Base-by-base conservation (phyloP, 2,888 invertebrate species). In the Eucera pruinosa region DNA sequence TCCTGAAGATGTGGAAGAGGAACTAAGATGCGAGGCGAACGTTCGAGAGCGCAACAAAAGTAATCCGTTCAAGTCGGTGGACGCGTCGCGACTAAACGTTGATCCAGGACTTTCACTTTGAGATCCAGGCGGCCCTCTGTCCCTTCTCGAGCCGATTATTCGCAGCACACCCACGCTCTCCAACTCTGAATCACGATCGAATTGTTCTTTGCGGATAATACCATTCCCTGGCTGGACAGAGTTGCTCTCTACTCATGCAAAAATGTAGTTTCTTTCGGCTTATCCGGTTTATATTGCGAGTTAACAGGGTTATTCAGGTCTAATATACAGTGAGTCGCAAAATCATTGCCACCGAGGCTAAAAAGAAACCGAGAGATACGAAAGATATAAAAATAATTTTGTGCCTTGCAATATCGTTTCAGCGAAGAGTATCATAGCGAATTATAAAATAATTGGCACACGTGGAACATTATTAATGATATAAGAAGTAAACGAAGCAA, bases 41-140 rank as follows among this genome's bases (percentile, higher is more conserved):
- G 45, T 23, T 50, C 4, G 7, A 45, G 27, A 27, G 9, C 25
- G 41, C 33, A 18, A n/a, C 25, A 7, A 23, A 18, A 52, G 33
- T 18, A 11, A 70, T 61, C 57, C 64, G 58, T 18, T 30, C 69
- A n/a, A 36, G 48, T 61, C 64, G 61, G 47, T 57, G 69, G 74
- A 41, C 74, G 68, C 78, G 69, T 54, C 54, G 50, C 71, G 72
- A 83, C 82, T 85, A 69, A 78, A 45, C 68, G 57, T n/a, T 62
- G 72, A 75, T 71, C 55, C 52, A 48, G 43, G 82, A 85, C 85
- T 85, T 85, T 85, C 85, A 85, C 85, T 85, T 85, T 43, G 77
- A 33, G 57, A 80, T 76, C 78, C 77, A 65, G 57, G 25, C 39
- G 66, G 71, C 62, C 76, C 80, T 70, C 60, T 47, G 52, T 78